These are phyloP conservation scores for Acanthacorydalis orientalis DNA, from an alignment of 2,888 invertebrate species.

Conservation along the genomic window DNA sequence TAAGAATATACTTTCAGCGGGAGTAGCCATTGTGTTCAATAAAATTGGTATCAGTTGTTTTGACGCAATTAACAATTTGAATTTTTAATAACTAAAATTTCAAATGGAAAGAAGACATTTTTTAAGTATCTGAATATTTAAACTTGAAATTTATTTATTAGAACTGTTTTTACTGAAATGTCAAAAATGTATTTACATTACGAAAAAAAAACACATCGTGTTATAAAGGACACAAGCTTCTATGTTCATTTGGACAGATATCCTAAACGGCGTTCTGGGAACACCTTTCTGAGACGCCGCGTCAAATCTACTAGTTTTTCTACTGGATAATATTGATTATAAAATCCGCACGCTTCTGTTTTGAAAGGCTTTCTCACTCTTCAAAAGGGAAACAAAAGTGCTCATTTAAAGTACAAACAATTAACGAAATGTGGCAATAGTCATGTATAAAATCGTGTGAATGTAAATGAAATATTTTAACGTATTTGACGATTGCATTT, in stretches of 20 bases:
- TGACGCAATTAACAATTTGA: no score
- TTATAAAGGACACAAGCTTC: no score
- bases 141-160: slow-evolving; percentile 4
- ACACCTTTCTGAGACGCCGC: slow-evolving; percentile 13
- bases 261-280: slow-evolving; percentile 7
- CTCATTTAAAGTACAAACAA: not conserved
- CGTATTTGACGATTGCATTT: no score
- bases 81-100: not conserved
- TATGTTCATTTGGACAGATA: not conserved
- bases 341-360: slow-evolving; percentile 39
- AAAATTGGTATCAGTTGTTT: no score
- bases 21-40: slow-evolving; percentile 21
- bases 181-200: slow-evolving; percentile 9
- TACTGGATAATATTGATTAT: slow-evolving; percentile 35
- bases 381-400: slow-evolving; percentile 13
- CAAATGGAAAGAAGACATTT: not conserved
- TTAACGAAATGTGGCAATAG: no score
- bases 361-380: slow-evolving; percentile 35
- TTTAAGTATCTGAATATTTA: not conserved
- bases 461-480: no score
- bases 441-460: no score
- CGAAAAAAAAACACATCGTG: slow-evolving; percentile 6
- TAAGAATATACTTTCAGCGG: slow-evolving; percentile 40
- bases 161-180: slow-evolving; percentile 12
- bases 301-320: slow-evolving; percentile 17